phyloP scores from a whole-genome alignment of 2,797 vertebrate species.

The Alca torda region DNA sequence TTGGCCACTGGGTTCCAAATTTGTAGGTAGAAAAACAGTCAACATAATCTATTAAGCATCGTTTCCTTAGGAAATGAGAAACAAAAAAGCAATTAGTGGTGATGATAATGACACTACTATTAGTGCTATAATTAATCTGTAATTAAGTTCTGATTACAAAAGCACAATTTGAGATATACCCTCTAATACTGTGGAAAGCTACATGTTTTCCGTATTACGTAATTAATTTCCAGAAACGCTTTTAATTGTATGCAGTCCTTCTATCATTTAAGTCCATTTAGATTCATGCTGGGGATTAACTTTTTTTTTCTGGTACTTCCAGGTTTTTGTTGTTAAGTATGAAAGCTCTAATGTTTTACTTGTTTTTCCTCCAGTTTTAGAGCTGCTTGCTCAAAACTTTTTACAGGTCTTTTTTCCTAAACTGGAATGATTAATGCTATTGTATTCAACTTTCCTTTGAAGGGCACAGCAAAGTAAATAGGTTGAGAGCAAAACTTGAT shows the following conservation, averaged over 20 bases:
- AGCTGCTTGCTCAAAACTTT: background rate
- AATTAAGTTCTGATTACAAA: conserved; percentile 22
- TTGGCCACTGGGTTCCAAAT: background rate
- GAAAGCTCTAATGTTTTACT: background rate
- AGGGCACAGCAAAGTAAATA: background rate
- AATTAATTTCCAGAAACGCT: background rate
- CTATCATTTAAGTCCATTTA: background rate
- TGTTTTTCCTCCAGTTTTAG: background rate
- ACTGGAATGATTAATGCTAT: background rate
- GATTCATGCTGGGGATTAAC: background rate
- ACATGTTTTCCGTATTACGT: background rate
- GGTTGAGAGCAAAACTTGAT: background rate
- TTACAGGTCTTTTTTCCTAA: background rate
- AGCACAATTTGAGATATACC: background rate
- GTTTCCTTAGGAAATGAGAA: conserved; percentile 13
- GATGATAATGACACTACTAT: background rate
- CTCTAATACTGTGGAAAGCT: background rate
- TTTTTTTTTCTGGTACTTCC: background rate
- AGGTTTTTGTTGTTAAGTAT: background rate
- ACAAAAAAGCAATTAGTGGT: background rate
- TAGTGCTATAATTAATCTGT: background rate
- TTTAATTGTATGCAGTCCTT: background rate
- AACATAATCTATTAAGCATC: background rate
- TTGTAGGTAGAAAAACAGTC: background rate
- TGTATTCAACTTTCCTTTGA: background rate